Evolutionary conservation across 2,888 invertebrate species (phyloP), one percentile per base, ranked within the genome.

Genomic region (Latheticus oryzae): DNA sequence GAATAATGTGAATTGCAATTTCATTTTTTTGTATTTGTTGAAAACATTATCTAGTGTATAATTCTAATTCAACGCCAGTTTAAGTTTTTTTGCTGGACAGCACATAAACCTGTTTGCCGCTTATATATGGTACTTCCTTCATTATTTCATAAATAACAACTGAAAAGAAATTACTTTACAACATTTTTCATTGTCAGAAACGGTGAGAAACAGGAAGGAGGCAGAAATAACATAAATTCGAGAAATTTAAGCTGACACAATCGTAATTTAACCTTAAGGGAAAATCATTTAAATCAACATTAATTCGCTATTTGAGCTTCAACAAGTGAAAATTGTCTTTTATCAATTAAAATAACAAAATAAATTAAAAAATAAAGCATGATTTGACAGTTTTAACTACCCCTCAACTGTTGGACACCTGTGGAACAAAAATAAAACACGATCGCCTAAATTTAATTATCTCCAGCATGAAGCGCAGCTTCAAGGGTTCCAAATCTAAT

Each of bases 141-240:
- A 67, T 68, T 67, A 68, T 66, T 66, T 63, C 63, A 66, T 67
- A 68, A 68, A 67, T 67, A 67, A 68, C 65, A 21, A 37, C 38
- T 40, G 35, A 58, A 55, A 66, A 65, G 67, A 66, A 68, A 68
- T 67, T 65, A 62, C 67, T 59, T 42, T 57, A 28, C 51, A 60
- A 54, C 69, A 67, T 69, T 67, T 66, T 66, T 69, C 69, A 69
- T 63, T 67, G 67, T 67, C 67, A 66, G 63, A 38, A 16, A 47
- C 61, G 61, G 60, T 57, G 66, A 62, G 63, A 66, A 68, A 64
- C 65, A 64, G 66, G 66, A 66, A 65, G 52, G 64, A 64, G 63
- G 60, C 64, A 60, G 63, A 61, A 64, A 58, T 63, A 65, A 64
- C 67, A 66, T 69, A 67, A 66, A 67, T 69, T 66, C 62, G 33